A percentile compares a stretch with the other conserved stretches of the same genome.
phyloP scores from a whole-genome alignment of 2,888 invertebrate species.

The Pycnomerus fuliginosus region DNA sequence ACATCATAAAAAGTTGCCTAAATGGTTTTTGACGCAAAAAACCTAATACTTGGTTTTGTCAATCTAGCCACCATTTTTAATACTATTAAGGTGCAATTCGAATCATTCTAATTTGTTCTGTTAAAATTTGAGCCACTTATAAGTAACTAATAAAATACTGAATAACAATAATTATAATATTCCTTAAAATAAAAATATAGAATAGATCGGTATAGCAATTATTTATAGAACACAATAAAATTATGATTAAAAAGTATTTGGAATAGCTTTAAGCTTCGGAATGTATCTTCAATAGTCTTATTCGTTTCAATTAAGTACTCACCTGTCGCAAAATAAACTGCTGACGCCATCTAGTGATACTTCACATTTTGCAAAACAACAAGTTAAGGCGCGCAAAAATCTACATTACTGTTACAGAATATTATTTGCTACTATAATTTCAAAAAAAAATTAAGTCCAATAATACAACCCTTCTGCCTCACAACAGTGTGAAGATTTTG shows the following conservation, averaged over 20 bases:
- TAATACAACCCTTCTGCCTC: too few relatives aligned
- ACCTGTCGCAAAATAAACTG: too few relatives aligned
- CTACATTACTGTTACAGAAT: too few relatives aligned
- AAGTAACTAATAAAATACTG: constrained; percentile 20
- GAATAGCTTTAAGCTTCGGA: constrained; percentile 14
- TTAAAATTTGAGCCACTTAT: too few relatives aligned
- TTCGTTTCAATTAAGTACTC: constrained; percentile 20
- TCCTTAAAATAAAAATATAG: constrained; percentile 21
- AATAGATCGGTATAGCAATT: constrained; percentile 17
- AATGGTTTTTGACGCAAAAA: constrained; percentile 16
- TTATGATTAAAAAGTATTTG: constrained; percentile 14
- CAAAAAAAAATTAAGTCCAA: too few relatives aligned
- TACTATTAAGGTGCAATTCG: too few relatives aligned
- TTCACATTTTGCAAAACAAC: background rate
- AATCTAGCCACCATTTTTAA: too few relatives aligned
- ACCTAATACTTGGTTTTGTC: too few relatives aligned
- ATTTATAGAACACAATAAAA: constrained; percentile 13
- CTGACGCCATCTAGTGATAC: too few relatives aligned
- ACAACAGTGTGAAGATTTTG: too few relatives aligned
- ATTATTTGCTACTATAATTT: too few relatives aligned
- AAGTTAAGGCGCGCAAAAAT: background rate
- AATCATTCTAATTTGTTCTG: too few relatives aligned
- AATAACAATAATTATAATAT: constrained; percentile 17
- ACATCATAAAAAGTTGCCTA: constrained; percentile 13
- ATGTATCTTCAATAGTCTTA: constrained; percentile 23